These are phyloP conservation scores for Lepidostoma basale DNA, from an alignment of 1,140 invertebrate species.

Conservation along the genomic window DNA sequence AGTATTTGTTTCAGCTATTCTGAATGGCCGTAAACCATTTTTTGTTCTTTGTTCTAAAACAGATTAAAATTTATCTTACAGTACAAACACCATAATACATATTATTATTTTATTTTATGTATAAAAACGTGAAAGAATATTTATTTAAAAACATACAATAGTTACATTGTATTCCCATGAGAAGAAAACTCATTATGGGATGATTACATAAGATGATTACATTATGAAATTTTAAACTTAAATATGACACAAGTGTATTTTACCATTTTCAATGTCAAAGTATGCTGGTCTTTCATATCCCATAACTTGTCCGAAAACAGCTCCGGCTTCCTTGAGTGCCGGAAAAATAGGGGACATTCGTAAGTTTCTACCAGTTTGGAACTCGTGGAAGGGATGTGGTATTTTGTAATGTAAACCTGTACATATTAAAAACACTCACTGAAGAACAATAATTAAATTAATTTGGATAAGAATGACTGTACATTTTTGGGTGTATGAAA, in stretches of 20 bases:
- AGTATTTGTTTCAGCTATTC: slow-evolving; percentile 75
- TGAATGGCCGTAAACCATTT: slow-evolving; percentile 23
- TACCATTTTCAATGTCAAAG: slow-evolving; percentile 75
- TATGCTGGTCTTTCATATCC: slow-evolving; percentile 96
- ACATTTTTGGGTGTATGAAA: too few relatives aligned
- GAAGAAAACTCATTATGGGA: too few relatives aligned
- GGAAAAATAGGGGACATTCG: slow-evolving; percentile 97
- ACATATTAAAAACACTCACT: too few relatives aligned
- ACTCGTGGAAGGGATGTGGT: slow-evolving; percentile 85
- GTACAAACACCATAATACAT: too few relatives aligned
- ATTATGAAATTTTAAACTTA: background rate
- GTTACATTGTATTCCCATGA: too few relatives aligned
- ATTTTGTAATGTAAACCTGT: slow-evolving; percentile 78
- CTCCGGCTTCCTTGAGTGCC: slow-evolving; percentile 86
- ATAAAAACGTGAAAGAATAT: too few relatives aligned
- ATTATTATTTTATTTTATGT: too few relatives aligned
- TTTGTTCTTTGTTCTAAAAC: slow-evolving; percentile 11
- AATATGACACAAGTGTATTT: slow-evolving; percentile 33
- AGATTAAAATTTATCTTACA: too few relatives aligned
- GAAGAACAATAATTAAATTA: too few relatives aligned
- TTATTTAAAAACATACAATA: too few relatives aligned
- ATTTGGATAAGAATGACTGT: too few relatives aligned
- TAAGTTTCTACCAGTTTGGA: slow-evolving; percentile 87
- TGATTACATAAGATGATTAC: too few relatives aligned
- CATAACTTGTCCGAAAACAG: slow-evolving; percentile 98